These are phyloP conservation scores for Diogma glabrata DNA, from an alignment of 2,888 invertebrate genomes.

Conservation along the genomic window DNA sequence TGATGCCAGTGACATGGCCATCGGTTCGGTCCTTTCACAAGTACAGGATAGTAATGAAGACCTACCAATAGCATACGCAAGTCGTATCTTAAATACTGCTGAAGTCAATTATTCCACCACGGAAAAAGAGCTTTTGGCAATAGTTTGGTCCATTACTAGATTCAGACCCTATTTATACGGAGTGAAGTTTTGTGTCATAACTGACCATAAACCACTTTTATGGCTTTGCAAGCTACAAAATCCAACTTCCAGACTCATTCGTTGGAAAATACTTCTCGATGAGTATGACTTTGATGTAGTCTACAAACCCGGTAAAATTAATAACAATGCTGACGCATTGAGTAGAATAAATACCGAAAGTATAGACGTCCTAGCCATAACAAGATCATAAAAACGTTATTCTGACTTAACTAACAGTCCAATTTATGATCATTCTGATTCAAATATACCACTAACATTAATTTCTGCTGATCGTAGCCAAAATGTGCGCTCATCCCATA, in stretches of 20 bases:
- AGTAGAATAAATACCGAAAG: background rate
- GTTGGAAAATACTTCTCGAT: constrained; percentile 22
- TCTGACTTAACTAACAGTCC: too few species aligned
- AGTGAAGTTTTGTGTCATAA: constrained; percentile 20
- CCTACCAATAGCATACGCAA: background rate
- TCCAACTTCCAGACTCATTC: constrained; percentile 14
- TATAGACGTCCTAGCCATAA: background rate
- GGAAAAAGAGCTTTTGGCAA: constrained; percentile 21
- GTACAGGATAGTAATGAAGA: background rate
- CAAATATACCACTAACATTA: too few species aligned
- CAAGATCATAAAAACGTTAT: background rate
- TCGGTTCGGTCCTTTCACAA: background rate
- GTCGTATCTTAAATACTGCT: constrained; percentile 19
- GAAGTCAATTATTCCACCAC: constrained; percentile 22
- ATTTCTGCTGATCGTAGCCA: too few species aligned
- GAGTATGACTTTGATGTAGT: constrained; percentile 23
- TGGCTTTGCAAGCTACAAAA: background rate
- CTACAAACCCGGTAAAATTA: constrained; percentile 19
- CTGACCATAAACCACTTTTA: constrained; percentile 22
- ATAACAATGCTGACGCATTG: constrained; percentile 18
- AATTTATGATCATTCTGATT: too few species aligned
- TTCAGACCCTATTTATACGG: constrained; percentile 24
- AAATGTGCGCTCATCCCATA: too few species aligned
- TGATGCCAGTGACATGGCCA: background rate
- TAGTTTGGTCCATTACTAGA: constrained; percentile 19